A percentile compares a stretch with the other conserved stretches of the same genome.
Evolutionary conservation across 2,113 vertebrate genomes (phyloP).

Genomic region (Anguilla japonica): DNA sequence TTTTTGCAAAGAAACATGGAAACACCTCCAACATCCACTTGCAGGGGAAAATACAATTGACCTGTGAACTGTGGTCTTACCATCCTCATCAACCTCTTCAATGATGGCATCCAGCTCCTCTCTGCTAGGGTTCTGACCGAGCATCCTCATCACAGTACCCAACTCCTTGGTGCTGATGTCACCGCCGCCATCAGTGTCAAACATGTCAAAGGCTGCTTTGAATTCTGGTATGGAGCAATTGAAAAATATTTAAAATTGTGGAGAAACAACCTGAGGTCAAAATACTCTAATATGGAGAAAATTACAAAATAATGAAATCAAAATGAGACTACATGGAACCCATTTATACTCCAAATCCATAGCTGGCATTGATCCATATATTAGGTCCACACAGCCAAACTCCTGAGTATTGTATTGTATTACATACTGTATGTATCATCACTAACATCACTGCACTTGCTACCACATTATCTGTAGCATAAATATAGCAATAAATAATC

Average conservation of each 20-base stretch:
- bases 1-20: background rate
- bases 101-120: constrained; percentile 99
- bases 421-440: too few species aligned
- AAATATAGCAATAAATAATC: too few species aligned
- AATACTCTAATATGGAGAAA: too few species aligned
- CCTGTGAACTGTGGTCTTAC: constrained; percentile 64
- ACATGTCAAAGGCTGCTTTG: constrained; percentile 98
- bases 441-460: too few species aligned
- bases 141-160: constrained; percentile 96
- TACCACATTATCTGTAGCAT: too few species aligned
- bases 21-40: background rate
- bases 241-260: background rate
- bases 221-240: constrained; percentile 75
- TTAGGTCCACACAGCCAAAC: too few species aligned
- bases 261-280: too few species aligned
- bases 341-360: too few species aligned
- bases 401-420: too few species aligned
- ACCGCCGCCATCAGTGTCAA: constrained; percentile 94
- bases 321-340: too few species aligned
- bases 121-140: constrained; percentile 95
- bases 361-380: too few species aligned
- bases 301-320: too few species aligned
- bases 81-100: constrained; percentile 97
- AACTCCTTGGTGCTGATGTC: constrained; percentile 99
- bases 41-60: background rate